These are phyloP conservation scores for Syngnathus scovelli DNA, from an alignment of 2,113 vertebrate genomes.

Conservation along the genomic window DNA sequence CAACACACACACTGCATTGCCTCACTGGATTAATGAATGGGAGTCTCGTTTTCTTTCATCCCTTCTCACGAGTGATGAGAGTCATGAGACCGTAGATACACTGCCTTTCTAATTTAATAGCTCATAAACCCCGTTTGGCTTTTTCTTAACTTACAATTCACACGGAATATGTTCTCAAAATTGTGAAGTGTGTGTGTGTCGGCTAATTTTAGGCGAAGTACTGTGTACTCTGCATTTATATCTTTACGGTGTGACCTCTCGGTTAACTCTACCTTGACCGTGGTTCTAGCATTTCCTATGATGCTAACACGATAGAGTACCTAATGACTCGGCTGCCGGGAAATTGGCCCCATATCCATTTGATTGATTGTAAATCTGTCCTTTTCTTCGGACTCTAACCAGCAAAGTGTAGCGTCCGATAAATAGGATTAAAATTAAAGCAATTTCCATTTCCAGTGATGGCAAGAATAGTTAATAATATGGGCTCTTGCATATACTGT, in stretches of 20 bases:
- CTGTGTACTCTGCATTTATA: too few species aligned
- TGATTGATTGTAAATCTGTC: slow-evolving; percentile 21
- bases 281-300: slow-evolving; percentile 3
- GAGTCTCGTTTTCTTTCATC: background rate
- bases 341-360: slow-evolving; percentile 17
- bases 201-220: too few species aligned
- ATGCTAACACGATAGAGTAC: slow-evolving; percentile 13
- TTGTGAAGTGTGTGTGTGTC: too few species aligned
- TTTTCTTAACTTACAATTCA: slow-evolving; percentile 1
- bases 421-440: slow-evolving; percentile 8
- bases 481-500: slow-evolving; percentile 1
- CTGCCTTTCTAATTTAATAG: slow-evolving; percentile 30
- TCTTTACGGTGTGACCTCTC: too few species aligned
- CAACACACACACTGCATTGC: background rate
- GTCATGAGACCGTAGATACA: background rate
- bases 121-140: slow-evolving; percentile 33
- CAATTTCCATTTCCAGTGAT: slow-evolving; percentile 3
- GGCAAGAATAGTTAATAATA: background rate
- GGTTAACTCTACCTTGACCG: too few species aligned
- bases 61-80: slow-evolving; percentile 16
- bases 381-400: background rate
- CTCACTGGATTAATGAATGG: slow-evolving; percentile 22
- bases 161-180: background rate
- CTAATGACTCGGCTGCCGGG: background rate
- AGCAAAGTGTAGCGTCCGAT: too few species aligned